These are phyloP conservation scores for Holocentrus rufus DNA, from an alignment of 2,797 vertebrate genomes.

Conservation along the genomic window DNA sequence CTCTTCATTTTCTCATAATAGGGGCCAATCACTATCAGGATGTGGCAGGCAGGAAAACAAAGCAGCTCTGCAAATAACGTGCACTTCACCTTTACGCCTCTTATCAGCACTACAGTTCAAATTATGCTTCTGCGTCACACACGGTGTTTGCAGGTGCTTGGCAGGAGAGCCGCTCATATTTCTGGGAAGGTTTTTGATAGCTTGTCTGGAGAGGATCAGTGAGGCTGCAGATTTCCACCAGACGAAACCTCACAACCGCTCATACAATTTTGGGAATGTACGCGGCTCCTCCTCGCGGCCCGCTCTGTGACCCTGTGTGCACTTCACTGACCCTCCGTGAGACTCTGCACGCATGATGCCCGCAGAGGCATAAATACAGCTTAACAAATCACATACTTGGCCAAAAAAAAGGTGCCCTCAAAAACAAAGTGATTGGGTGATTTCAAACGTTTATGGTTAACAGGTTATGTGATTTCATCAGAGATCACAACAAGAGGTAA, in stretches of 20 bases:
- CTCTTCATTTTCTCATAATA: slow-evolving; percentile 2
- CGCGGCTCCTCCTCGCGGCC: slow-evolving; percentile 32
- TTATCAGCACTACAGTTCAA: slow-evolving; percentile 55
- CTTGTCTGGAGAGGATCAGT: slow-evolving; percentile 3
- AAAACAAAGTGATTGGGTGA: slow-evolving; percentile 18
- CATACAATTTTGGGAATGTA: slow-evolving; percentile 52
- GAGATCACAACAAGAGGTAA: slow-evolving; percentile 69
- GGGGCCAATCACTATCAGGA: slow-evolving; percentile 6
- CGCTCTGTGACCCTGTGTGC: slow-evolving; percentile 34
- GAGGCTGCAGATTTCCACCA: slow-evolving; percentile 33
- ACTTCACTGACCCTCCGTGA: slow-evolving; percentile 34
- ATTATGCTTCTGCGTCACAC: slow-evolving; percentile 16
- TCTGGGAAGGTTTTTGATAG: slow-evolving; percentile 26
- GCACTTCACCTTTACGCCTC: slow-evolving; percentile 35
- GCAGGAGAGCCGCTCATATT: slow-evolving; percentile 14
- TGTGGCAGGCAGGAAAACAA: slow-evolving; percentile 33
- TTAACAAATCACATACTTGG: slow-evolving; percentile 24
- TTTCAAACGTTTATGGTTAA: slow-evolving; percentile 39
- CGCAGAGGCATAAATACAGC: slow-evolving; percentile 28
- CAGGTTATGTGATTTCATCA: slow-evolving; percentile 62
- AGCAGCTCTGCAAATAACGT: slow-evolving; percentile 50
- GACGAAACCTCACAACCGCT: slow-evolving; percentile 37
- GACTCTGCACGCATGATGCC: slow-evolving; percentile 25
- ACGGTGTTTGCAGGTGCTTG: slow-evolving; percentile 29
- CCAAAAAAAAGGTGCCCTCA: slow-evolving; percentile 8